Conservation (phyloP, 1,140 invertebrate species). For the Oryzaephilus surinamensis region DNA sequence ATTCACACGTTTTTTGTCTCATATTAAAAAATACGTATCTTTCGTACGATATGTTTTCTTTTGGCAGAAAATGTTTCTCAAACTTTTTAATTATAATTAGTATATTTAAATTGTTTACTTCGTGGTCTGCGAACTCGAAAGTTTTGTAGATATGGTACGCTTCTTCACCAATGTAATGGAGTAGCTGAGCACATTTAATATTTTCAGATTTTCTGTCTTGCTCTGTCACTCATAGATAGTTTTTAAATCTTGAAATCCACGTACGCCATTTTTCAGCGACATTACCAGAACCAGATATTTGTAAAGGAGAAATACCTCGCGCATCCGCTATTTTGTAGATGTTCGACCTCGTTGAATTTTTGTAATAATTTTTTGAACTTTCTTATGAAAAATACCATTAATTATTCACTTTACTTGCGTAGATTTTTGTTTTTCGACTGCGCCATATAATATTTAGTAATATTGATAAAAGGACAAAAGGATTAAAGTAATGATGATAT, state of each 20-base stretch:
- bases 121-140: conserved; percentile 6
- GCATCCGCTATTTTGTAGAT: too few relatives aligned
- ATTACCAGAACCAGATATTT: too few relatives aligned
- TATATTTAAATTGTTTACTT: conserved; percentile 9
- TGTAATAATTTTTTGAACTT: too few relatives aligned
- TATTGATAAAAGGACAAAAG: too few relatives aligned
- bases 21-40: conserved; percentile 11
- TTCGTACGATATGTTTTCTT: conserved; percentile 9
- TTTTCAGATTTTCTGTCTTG: conserved; percentile 1
- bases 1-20: conserved; percentile 4
- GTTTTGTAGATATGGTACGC: conserved; percentile 8
- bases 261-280: conserved; percentile 8
- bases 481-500: too few relatives aligned
- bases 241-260: conserved; percentile 8
- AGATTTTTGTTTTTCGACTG: too few relatives aligned
- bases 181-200: conserved; percentile 5
- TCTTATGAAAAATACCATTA: too few relatives aligned
- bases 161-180: conserved; percentile 9
- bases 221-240: conserved; percentile 8
- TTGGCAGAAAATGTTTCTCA: conserved; percentile 7
- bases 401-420: too few relatives aligned
- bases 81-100: conserved; percentile 12
- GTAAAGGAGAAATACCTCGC: too few relatives aligned
- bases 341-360: too few relatives aligned
- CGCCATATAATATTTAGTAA: too few relatives aligned